phyloP scores from a whole-genome alignment of 2,888 invertebrate genomes.

The Psylliodes chrysocephalus region DNA sequence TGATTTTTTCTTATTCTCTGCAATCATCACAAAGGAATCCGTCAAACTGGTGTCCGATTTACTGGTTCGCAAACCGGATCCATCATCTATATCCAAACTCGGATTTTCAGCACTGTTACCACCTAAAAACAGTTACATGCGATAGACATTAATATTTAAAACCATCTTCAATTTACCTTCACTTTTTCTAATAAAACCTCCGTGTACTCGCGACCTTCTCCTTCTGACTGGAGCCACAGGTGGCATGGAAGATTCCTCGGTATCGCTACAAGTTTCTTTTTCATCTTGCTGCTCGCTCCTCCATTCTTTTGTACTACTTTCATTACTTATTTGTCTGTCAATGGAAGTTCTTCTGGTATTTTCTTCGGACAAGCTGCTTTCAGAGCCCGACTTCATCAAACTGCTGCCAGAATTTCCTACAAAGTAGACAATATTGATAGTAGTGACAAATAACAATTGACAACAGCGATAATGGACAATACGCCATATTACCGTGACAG shows the following conservation, averaged over 20 bases:
- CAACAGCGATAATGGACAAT: no score
- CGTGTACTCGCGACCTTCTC: conserved; percentile 74
- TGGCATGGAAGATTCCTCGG: conserved; percentile 67
- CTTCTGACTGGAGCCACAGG: conserved; percentile 69
- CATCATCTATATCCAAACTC: conserved; percentile 61
- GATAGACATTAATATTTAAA: no score
- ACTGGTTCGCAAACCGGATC: conserved; percentile 76
- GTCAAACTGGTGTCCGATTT: conserved; percentile 92
- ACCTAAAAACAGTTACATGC: conserved; percentile 58
- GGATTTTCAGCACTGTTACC: conserved; percentile 67
- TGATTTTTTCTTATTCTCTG: conserved; percentile 66
- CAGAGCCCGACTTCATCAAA: conserved; percentile 85
- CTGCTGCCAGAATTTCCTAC: conserved; percentile 57
- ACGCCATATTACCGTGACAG: no score
- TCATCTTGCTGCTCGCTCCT: conserved; percentile 76
- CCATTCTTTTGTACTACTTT: conserved; percentile 75
- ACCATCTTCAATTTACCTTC: conserved; percentile 65
- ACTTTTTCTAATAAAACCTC: conserved; percentile 73
- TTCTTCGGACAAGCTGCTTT: conserved; percentile 86
- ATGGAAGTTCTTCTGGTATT: conserved; percentile 60
- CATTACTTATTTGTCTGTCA: conserved; percentile 50
- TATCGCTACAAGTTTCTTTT: conserved; percentile 78
- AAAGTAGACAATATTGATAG: conserved; percentile 4
- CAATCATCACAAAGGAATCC: conserved; percentile 88
- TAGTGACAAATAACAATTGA: no score